phyloP scores from a whole-genome alignment of 2,113 vertebrate species.

The Chamaea fasciata region DNA sequence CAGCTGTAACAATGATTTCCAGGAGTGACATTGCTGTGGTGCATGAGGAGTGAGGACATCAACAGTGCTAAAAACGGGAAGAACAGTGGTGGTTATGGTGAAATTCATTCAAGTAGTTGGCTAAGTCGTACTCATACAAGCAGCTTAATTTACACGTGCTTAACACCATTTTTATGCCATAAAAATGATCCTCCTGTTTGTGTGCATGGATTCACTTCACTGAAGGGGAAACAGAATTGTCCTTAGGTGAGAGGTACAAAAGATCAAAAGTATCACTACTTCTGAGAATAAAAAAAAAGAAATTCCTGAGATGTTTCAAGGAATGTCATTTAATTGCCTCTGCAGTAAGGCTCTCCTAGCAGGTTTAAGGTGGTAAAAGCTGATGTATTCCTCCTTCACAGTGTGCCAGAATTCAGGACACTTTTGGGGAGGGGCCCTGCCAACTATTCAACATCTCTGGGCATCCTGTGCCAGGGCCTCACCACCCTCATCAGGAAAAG shows the following conservation, averaged over 20 bases:
- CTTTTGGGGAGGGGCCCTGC: background rate
- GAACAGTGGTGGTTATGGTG: background rate
- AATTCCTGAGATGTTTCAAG: background rate
- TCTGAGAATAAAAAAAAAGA: background rate
- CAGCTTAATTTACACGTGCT: background rate
- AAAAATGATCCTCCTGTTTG: background rate
- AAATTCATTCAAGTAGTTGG: background rate
- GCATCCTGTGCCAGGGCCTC: background rate
- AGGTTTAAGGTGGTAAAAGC: background rate
- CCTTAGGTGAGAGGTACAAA: background rate
- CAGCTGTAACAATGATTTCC: background rate
- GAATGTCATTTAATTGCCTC: background rate
- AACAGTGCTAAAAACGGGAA: background rate
- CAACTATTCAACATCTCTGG: background rate
- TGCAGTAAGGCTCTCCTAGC: background rate
- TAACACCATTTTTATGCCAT: background rate
- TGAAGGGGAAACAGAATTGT: background rate
- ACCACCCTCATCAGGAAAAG: background rate
- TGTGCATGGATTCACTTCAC: background rate
- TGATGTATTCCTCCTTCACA: background rate
- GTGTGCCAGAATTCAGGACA: background rate
- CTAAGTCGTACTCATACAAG: background rate
- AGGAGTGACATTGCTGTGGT: background rate
- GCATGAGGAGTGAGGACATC: background rate
- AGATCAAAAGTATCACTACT: background rate